These are phyloP conservation scores for Ochropleura leucogaster DNA, from an alignment of 2,888 invertebrate genomes.

Conservation along the genomic window DNA sequence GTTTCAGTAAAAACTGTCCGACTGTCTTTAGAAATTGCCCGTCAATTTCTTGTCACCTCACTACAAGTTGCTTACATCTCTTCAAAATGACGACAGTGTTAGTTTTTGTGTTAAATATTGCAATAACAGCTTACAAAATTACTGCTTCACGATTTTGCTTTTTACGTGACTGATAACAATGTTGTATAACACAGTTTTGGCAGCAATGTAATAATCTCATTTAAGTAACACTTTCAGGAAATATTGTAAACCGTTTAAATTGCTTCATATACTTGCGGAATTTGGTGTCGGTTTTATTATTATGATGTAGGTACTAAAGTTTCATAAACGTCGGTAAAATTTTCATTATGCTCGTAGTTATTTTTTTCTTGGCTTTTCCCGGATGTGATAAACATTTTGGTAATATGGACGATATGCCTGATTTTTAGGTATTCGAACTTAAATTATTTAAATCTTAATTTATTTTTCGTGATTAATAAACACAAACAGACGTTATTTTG, in stretches of 20 bases:
- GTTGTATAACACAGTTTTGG: slow-evolving; percentile 56
- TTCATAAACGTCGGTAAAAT: background rate
- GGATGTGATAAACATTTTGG: background rate
- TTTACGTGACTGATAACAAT: slow-evolving; percentile 54
- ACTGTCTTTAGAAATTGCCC: slow-evolving; percentile 19
- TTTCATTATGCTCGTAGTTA: background rate
- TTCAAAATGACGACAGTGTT: slow-evolving; percentile 12
- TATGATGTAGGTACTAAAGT: background rate
- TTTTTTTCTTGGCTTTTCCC: slow-evolving; percentile 6
- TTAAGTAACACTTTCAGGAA: slow-evolving; percentile 53
- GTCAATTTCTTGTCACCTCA: slow-evolving; percentile 7
- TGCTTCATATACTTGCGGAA: slow-evolving; percentile 24
- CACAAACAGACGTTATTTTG: background rate
- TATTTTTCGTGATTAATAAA: background rate
- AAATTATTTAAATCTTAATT: background rate
- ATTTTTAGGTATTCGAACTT: background rate
- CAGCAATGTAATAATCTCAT: slow-evolving; percentile 53
- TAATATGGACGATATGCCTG: background rate
- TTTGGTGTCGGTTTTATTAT: slow-evolving; percentile 11
- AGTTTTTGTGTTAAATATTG: slow-evolving; percentile 25
- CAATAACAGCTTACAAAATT: slow-evolving; percentile 45
- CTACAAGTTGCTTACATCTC: background rate
- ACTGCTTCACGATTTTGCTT: slow-evolving; percentile 52
- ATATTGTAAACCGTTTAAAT: slow-evolving; percentile 37
- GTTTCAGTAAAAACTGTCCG: slow-evolving; percentile 4